Evolutionary conservation across 2,113 vertebrate species (phyloP), one percentile per base, ranked within the genome.

Genomic region (Bufo bufo): DNA sequence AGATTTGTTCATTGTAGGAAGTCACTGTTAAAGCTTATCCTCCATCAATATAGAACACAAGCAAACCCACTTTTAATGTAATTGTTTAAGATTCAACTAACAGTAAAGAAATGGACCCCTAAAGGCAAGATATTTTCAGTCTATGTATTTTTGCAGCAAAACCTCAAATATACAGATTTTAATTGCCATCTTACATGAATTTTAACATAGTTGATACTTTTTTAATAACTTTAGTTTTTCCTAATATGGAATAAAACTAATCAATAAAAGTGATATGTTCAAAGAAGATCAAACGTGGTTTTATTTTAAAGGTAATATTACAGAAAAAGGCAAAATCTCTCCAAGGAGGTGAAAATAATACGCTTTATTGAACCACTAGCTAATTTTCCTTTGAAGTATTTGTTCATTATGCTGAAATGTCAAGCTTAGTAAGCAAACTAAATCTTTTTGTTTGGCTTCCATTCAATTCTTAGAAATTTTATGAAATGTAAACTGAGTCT

Each of bases 391-490:
- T 89, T 84, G 72, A 89, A 89, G 87, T 59, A 89, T 89, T 89
- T 89, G 87, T 89, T 84, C 87, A 89, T 89, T 89, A 89, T 89
- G 87, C 77, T 84, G 87, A 84, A 89, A 89, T 89, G 87, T 89
- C 87, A 89, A 61, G 81, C 87, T 89, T 84, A 78, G 87, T 89
- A 89, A 89, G 87, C 82, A 89, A 89, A 84, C 81, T 56, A 89
- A 78, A 89, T 88, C 71, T 83, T 89, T 84, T 72, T 82, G 66
- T 82, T 89, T 89, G 71, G 81, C 87, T 89, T 61, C 63, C 17
- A 89, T 84, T 89, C 61, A 84, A 78, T 89, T 84, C 71, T 84
- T 56, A 66, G 87, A 89, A 84, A 84, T 88, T 77, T 80, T 43
- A 47, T 74, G 58, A 83, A 88, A 84, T 84, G 61, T 84, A 84